phyloP scores from a whole-genome alignment of 1,140 invertebrate species.

The Zophobas atratus region DNA sequence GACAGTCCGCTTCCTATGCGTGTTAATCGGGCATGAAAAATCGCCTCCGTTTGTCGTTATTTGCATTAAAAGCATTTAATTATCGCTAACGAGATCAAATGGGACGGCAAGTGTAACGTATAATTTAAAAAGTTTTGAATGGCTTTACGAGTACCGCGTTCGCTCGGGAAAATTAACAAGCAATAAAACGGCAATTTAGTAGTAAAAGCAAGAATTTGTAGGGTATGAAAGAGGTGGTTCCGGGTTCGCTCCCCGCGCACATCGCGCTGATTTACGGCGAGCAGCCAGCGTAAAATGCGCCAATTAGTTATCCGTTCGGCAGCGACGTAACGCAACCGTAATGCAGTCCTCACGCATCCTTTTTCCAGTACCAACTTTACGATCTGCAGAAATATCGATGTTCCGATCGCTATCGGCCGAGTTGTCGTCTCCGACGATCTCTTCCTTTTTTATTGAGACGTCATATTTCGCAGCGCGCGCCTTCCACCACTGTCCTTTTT shows the following conservation, averaged over 20 bases:
- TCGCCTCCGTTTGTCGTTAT: background rate
- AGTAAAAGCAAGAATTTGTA: slow-evolving; percentile 15
- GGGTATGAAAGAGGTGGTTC: background rate
- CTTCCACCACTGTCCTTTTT: slow-evolving; percentile 38
- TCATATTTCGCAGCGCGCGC: slow-evolving; percentile 51
- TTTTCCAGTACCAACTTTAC: slow-evolving; percentile 31
- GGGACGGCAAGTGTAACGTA: slow-evolving; percentile 16
- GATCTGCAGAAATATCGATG: slow-evolving; percentile 55
- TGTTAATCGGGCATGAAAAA: too few species aligned
- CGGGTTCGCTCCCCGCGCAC: slow-evolving; percentile 5
- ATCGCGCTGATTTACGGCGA: background rate
- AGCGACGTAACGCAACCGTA: background rate
- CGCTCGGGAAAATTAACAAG: slow-evolving; percentile 3
- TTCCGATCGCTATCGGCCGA: slow-evolving; percentile 52
- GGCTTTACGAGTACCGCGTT: background rate
- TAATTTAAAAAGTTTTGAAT: slow-evolving; percentile 11
- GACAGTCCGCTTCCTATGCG: too few species aligned
- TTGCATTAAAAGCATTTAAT: slow-evolving; percentile 8
- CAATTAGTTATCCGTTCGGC: background rate
- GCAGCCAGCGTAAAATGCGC: background rate
- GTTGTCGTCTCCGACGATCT: slow-evolving; percentile 49
- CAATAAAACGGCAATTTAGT: slow-evolving; percentile 17
- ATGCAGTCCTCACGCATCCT: background rate
- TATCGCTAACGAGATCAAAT: slow-evolving; percentile 14
- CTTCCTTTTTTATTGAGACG: slow-evolving; percentile 54